phyloP scores from a whole-genome alignment of 2,113 vertebrate species.

The Thryonomys swinderianus region DNA sequence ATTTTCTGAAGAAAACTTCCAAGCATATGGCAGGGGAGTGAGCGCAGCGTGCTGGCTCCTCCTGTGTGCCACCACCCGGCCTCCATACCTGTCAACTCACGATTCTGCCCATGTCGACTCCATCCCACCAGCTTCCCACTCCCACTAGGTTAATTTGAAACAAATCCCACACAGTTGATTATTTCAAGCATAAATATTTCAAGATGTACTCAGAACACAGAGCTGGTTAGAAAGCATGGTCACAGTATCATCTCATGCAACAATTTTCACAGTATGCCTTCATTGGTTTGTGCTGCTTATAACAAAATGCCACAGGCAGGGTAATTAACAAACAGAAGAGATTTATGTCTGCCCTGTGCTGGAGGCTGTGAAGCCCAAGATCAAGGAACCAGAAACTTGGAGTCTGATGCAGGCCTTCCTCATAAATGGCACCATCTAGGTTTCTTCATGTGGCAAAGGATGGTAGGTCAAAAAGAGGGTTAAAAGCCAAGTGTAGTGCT shows the following conservation, averaged over 20 bases:
- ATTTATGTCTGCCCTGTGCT: neutral
- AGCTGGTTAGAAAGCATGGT: neutral
- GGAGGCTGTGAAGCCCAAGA: neutral
- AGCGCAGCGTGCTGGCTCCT: neutral
- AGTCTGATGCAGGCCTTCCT: neutral
- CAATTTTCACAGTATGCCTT: neutral
- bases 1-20: slow-evolving; percentile 39
- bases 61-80: neutral
- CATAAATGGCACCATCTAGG: neutral
- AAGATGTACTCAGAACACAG: neutral
- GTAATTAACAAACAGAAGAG: neutral
- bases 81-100: neutral
- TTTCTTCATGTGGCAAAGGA: neutral
- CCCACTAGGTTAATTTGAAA: neutral
- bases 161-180: neutral
- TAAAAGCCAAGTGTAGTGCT: neutral
- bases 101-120: neutral
- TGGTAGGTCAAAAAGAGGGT: neutral
- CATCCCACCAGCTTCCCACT: neutral
- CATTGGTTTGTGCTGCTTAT: neutral
- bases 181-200: slow-evolving; percentile 9
- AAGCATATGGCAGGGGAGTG: neutral
- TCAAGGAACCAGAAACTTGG: neutral
- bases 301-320: neutral
- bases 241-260: neutral